Percentiles rank a stretch among this genome's conserved stretches.
These are phyloP conservation scores for Solen grandis DNA, from an alignment of 1,140 invertebrate species.

Conservation along the genomic window DNA sequence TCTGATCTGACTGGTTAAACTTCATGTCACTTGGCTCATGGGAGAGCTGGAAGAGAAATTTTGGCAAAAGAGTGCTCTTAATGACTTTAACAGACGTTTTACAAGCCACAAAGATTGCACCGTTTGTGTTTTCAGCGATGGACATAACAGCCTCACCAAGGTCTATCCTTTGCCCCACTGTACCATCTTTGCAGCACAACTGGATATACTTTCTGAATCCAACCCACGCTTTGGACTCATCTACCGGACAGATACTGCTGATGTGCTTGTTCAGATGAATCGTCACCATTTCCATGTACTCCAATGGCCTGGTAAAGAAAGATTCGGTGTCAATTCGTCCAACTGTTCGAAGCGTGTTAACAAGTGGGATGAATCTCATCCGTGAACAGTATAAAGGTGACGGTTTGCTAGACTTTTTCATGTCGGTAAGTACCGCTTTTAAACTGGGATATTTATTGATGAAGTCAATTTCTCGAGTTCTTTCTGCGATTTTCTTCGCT, in stretches of 20 bases:
- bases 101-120: constrained; percentile 27
- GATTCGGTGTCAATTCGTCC: constrained; percentile 22
- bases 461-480: constrained; percentile 33
- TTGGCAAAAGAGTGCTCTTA: constrained; percentile 4
- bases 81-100: constrained; percentile 29
- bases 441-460: background rate
- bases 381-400: constrained; percentile 4
- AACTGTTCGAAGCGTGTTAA: background rate
- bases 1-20: constrained; percentile 17
- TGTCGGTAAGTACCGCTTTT: constrained; percentile 15
- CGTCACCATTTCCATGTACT: constrained; percentile 18
- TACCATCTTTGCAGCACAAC: constrained; percentile 38
- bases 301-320: constrained; percentile 14
- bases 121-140: constrained; percentile 13
- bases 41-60: constrained; percentile 23
- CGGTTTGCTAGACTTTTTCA: constrained; percentile 18
- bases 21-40: constrained; percentile 47
- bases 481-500: constrained; percentile 28
- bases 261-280: constrained; percentile 15
- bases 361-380: constrained; percentile 36
- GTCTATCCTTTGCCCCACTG: constrained; percentile 19
- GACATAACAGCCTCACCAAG: constrained; percentile 3
- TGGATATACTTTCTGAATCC: constrained; percentile 41
- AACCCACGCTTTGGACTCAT: constrained; percentile 39
- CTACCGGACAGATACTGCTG: constrained; percentile 22